Percentiles rank a stretch among this genome's conserved stretches.
Evolutionary conservation across 2,797 vertebrate species (phyloP).

Genomic region (Xenops minutus): DNA sequence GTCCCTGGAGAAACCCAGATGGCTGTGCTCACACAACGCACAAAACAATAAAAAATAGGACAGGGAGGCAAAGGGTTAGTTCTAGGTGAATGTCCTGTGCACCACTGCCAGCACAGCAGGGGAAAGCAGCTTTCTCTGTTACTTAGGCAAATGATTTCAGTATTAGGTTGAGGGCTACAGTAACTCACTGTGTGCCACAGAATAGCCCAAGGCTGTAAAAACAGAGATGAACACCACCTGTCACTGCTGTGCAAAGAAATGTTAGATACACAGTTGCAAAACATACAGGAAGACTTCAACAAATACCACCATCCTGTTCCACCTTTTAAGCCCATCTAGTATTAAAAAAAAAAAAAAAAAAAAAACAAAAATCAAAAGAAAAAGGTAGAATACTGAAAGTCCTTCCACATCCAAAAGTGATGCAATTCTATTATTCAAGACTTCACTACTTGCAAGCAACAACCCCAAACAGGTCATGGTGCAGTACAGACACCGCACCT

Average conservation of each 20-base stretch:
- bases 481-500: not conserved
- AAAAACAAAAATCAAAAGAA: no score
- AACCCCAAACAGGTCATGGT: not conserved
- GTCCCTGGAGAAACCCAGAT: not conserved
- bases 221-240: not conserved
- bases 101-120: not conserved
- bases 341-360: not conserved
- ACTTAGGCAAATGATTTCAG: not conserved
- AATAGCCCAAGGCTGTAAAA: not conserved
- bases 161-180: not conserved
- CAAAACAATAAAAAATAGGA: fast-evolving
- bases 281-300: not conserved
- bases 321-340: not conserved
- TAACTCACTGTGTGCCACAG: not conserved
- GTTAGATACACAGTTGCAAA: not conserved
- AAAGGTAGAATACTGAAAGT: fast-evolving
- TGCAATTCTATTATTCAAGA: not conserved
- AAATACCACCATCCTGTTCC: not conserved
- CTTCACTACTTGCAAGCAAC: not conserved
- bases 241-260: not conserved
- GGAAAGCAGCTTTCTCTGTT: not conserved
- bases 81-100: fast-evolving
- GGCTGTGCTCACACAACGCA: fast-evolving
- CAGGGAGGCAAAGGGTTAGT: not conserved
- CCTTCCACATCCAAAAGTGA: not conserved